Base-by-base conservation (phyloP, 2,113 vertebrate species). In the Callorhinus ursinus region DNA sequence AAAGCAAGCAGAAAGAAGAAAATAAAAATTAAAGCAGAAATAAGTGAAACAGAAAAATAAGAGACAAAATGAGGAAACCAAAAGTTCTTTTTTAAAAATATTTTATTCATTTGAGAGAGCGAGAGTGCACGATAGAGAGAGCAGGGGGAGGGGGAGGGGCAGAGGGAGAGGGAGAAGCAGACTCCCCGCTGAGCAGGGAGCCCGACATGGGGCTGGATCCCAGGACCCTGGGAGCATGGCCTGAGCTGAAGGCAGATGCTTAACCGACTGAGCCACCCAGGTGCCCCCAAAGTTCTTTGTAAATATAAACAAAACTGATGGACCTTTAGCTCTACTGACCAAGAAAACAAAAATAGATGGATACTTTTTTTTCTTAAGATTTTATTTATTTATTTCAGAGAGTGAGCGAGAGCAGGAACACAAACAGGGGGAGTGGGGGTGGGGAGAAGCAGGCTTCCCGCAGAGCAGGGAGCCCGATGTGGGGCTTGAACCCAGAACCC, bases 11-110 rank as follows among this genome's bases (percentile, higher is more conserved):
- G 42, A 81, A 92, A 24, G 22, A 90, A 79, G 46, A 24, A 74
- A 61, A 74, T 76, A 90, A 65, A 46, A 9, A 84, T 72, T 63
- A 93, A 18, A 91, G n/a, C 19, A 93, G 33, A 91, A 72, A 81
- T 26, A 77, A 59, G 33, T 5, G 57, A 55, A 82, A 88, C 14
- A 39, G 26, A 85, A 96, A 93, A 59, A 80, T 2, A 82, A 33
- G 39, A 69, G 39, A 28, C 80, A 74, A 88, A 74, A 57, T 31
- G 55, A 72, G 92, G 22, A 53, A 88, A 88, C 13, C 5, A 46
- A 51, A 96, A 85, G 28, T 55, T 33, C 7, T 19, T 16, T 67
- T 33, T n/a, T 21, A 13, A 9, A 18, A 57, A 69, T 7, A 63
- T 69, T 69, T 69, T 19, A 69, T 69, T n/a, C 18, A n/a, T 69